Conservation (phyloP, 2,113 vertebrate species). For the Misgurnus anguillicaudatus region DNA sequence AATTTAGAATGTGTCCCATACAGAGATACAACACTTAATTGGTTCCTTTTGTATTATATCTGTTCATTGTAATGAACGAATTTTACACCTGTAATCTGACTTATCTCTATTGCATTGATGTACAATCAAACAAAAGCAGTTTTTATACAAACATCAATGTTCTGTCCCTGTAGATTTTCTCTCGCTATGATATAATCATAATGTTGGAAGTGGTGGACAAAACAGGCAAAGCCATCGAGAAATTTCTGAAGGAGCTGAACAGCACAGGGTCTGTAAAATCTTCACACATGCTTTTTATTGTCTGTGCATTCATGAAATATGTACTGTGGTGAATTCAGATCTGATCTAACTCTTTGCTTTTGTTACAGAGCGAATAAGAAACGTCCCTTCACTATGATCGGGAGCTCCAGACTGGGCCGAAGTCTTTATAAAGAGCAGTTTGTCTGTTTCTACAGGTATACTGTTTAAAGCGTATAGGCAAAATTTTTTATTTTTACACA, state of each 20-base stretch:
- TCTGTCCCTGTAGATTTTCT: constrained; percentile 63
- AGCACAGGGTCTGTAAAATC: constrained; percentile 29
- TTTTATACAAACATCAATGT: neutral
- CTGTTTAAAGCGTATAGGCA: neutral
- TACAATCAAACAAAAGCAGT: neutral
- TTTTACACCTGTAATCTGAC: neutral
- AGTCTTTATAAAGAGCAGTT: constrained; percentile 73
- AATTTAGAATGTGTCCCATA: neutral
- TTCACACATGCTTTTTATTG: neutral
- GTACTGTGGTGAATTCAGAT: neutral
- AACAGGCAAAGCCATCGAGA: constrained; percentile 57
- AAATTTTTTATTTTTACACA: too few species aligned
- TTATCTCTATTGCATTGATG: neutral
- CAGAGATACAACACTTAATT: too few species aligned
- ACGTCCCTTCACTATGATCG: constrained; percentile 59
- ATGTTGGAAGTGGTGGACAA: constrained; percentile 71
- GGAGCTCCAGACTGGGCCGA: constrained; percentile 67
- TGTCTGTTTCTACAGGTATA: constrained; percentile 69
- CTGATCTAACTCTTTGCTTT: neutral
- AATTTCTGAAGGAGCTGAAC: constrained; percentile 67
- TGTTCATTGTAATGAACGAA: too few species aligned
- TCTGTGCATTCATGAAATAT: neutral
- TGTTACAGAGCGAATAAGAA: constrained; percentile 56
- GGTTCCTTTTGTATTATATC: too few species aligned
- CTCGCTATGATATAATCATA: constrained; percentile 69